Evolutionary conservation across 2,888 invertebrate genomes (phyloP).

Genomic region (Anagyrus pseudococci): DNA sequence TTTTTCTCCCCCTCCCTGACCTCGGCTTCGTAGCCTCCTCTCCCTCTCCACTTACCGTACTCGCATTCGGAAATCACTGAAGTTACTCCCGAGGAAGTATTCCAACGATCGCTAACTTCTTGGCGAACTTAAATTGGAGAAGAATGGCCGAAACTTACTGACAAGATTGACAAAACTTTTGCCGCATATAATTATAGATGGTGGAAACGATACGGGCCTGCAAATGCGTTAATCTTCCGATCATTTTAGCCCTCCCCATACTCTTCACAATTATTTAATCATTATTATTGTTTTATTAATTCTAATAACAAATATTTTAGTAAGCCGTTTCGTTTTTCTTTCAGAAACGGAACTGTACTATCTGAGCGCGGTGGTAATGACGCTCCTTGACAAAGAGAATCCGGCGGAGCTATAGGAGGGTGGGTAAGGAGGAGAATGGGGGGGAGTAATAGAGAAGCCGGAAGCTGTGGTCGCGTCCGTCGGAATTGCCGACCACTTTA

Average conservation of each 20-base stretch:
- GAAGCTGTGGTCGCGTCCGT: conserved; percentile 27
- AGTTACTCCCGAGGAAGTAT: conserved; percentile 1
- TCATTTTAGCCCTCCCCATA: no score
- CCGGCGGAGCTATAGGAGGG: background rate
- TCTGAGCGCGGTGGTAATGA: background rate
- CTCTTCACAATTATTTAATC: no score
- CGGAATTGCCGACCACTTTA: conserved; percentile 28
- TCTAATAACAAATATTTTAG: background rate
- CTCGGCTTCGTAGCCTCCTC: background rate
- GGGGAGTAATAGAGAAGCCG: background rate
- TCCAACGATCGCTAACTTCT: conserved; percentile 16
- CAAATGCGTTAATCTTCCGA: no score
- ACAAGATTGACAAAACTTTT: background rate
- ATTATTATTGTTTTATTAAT: background rate
- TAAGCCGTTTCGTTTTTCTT: no score
- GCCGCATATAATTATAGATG: background rate
- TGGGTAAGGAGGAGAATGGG: background rate
- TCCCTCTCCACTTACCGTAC: background rate
- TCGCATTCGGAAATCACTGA: conserved; percentile 18
- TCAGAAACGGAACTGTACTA: background rate
- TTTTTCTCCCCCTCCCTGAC: background rate
- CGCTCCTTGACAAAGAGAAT: background rate
- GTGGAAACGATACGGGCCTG: background rate
- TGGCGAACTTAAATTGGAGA: conserved; percentile 20
- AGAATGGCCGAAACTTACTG: conserved; percentile 2